Evolutionary conservation across 2,888 invertebrate genomes (phyloP).

Genomic region (Lasioglossum oenotherae): DNA sequence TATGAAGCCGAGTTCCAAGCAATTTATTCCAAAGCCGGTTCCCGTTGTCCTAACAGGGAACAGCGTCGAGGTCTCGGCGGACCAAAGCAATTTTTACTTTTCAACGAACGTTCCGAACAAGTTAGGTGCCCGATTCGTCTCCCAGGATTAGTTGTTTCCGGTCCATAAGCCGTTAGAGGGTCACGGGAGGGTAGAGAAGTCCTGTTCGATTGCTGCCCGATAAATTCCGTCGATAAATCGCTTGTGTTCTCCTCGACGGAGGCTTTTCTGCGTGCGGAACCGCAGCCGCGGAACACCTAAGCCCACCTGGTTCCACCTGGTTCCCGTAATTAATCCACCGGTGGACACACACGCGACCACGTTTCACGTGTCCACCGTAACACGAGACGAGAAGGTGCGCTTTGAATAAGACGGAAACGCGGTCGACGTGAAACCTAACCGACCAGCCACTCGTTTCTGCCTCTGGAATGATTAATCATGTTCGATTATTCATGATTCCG

Average conservation of each 20-base stretch:
- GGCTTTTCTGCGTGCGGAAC: constrained; percentile 2
- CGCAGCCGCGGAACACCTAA: background rate
- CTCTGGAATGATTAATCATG: constrained; percentile 32
- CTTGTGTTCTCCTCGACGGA: background rate
- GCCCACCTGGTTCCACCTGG: constrained; percentile 4
- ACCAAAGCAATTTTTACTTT: constrained; percentile 22
- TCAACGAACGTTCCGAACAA: constrained; percentile 19
- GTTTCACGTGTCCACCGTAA: constrained; percentile 28
- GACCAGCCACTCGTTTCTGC: constrained; percentile 44
- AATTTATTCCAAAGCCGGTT: background rate
- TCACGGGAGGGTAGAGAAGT: background rate
- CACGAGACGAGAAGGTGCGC: constrained; percentile 10
- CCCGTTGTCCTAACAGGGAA: background rate
- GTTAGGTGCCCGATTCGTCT: constrained; percentile 12
- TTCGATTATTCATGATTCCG: background rate
- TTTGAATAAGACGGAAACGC: constrained; percentile 64
- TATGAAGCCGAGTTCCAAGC: background rate
- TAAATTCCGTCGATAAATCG: constrained; percentile 21
- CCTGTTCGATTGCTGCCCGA: constrained; percentile 14
- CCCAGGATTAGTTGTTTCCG: constrained; percentile 28
- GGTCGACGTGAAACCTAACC: constrained; percentile 65
- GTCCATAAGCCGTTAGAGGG: constrained; percentile 20
- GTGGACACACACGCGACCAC: constrained; percentile 22
- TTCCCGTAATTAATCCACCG: constrained; percentile 58
- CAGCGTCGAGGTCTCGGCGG: background rate